A percentile compares a stretch with the other conserved stretches of the same genome.
Conservation (phyloP, 2,113 vertebrate genomes). For the Chaetops frenatus region DNA sequence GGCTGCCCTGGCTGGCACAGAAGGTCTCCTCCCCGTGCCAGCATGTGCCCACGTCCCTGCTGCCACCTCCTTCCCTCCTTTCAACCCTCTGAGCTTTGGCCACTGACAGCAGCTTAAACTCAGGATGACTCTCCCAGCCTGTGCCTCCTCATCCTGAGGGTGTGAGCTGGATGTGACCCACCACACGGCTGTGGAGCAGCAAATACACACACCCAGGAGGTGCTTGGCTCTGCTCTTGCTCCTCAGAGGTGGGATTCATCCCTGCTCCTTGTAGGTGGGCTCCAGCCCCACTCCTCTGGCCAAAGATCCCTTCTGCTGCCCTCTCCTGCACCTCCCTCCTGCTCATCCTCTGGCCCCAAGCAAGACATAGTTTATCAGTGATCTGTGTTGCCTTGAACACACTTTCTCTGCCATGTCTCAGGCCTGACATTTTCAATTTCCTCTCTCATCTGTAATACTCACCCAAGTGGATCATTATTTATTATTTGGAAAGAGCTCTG, state of each 20-base stretch:
- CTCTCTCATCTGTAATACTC: not conserved
- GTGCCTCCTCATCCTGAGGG: not conserved
- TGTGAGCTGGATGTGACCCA: not conserved
- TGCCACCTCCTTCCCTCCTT: not conserved
- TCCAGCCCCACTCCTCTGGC: not conserved
- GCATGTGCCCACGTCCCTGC: not conserved
- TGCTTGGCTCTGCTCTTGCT: not conserved
- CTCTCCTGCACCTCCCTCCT: not conserved
- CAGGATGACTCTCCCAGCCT: not conserved
- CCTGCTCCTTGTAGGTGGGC: not conserved
- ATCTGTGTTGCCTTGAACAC: not conserved
- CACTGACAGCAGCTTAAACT: not conserved
- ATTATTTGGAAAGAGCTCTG: not conserved
- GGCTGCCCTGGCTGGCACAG: not conserved
- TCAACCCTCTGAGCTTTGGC: not conserved
- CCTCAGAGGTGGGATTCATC: not conserved
- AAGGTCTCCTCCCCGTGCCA: not conserved
- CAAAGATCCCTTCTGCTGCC: not conserved
- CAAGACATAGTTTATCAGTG: not conserved
- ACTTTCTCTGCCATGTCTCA: not conserved
- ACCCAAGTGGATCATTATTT: not conserved
- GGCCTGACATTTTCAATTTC: not conserved
- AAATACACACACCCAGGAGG: not conserved
- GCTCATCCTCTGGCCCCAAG: not conserved
- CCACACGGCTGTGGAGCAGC: not conserved